Evolutionary conservation across 2,797 vertebrate species (phyloP), one percentile per base, ranked within the genome.

Genomic region (Sebastes wilsoni): DNA sequence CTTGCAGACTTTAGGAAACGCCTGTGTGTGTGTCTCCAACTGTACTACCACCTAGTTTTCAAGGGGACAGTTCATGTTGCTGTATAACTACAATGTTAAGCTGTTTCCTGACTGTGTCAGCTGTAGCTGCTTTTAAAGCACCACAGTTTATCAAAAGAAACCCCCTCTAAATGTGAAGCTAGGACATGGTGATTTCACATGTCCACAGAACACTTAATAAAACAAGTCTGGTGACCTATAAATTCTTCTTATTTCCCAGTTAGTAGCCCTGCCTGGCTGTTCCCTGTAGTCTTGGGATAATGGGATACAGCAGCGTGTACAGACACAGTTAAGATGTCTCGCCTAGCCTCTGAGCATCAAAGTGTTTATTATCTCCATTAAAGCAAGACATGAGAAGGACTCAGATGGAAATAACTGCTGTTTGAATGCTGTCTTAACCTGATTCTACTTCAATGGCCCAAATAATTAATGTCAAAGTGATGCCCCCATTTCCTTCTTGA

Each of bases 31-130:
- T 46, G 16, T 46, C 16, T 46, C 42, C 42, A 46, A 46, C 88
- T 92, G 85, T 87, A 93, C 82, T 81, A 90, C 80, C 83, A 86
- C 84, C 83, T 38, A 42, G 38, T 84, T 77, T 86, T 81, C 76
- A 86, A 82, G 78, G 78, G 73, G 75, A 75, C 85, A 80, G 56
- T 84, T 90, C 70, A 72, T 85, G 81, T 83, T 92, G 86, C 88
- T 92, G 75, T 90, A 83, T 73, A 83, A 84, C 87, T 86, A 68
- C 75, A 79, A 12, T 85, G 66, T 73, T 58, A 61, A 81, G 42
- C 68, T 88, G 81, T 86, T 83, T 80, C 58, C 59, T 76, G 18
- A 38, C 66, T 67, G 4, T 75, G 36, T 62, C 38, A 82, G n/a
- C 59, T 64, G 4, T 55, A 73, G 49, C 30, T 60, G 11, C 69